phyloP scores from a whole-genome alignment of 2,113 vertebrate genomes.

The Bubo blakistoni region DNA sequence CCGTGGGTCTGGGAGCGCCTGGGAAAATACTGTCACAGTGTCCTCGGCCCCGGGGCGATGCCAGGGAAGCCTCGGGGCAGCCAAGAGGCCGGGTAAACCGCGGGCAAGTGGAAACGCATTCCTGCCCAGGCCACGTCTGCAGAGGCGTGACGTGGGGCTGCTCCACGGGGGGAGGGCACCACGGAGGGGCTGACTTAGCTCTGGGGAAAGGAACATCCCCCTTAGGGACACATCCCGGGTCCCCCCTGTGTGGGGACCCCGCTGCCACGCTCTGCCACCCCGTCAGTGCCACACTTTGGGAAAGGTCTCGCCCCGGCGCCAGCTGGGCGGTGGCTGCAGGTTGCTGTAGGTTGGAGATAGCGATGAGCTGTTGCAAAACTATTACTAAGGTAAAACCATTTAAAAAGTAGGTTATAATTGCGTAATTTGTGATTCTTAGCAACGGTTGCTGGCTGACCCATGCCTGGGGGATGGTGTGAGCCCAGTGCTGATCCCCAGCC shows the following conservation, averaged over 20 bases:
- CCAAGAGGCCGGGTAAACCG: fast-evolving
- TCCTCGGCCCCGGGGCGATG: fast-evolving
- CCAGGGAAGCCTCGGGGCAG: not conserved
- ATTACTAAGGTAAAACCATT: not conserved
- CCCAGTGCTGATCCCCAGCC: fast-evolving
- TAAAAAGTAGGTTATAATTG: not conserved
- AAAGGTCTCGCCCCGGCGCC: not conserved
- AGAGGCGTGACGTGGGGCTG: not conserved
- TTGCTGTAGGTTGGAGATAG: not conserved
- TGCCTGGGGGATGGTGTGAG: fast-evolving
- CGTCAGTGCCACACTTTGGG: fast-evolving
- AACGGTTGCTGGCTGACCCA: fast-evolving
- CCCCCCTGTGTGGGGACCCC: fast-evolving
- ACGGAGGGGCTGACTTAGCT: not conserved
- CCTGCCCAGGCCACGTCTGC: not conserved
- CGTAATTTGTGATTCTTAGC: not conserved
- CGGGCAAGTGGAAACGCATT: fast-evolving
- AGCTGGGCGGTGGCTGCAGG: not conserved
- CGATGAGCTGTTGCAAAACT: not conserved
- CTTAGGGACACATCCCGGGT: not conserved
- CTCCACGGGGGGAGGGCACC: not conserved
- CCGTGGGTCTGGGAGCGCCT: fast-evolving
- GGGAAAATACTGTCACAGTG: fast-evolving
- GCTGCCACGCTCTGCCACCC: not conserved
- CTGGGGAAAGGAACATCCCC: not conserved